These are phyloP conservation scores for Serranus cabrilla DNA, from an alignment of 2,797 vertebrate species.

Conservation along the genomic window DNA sequence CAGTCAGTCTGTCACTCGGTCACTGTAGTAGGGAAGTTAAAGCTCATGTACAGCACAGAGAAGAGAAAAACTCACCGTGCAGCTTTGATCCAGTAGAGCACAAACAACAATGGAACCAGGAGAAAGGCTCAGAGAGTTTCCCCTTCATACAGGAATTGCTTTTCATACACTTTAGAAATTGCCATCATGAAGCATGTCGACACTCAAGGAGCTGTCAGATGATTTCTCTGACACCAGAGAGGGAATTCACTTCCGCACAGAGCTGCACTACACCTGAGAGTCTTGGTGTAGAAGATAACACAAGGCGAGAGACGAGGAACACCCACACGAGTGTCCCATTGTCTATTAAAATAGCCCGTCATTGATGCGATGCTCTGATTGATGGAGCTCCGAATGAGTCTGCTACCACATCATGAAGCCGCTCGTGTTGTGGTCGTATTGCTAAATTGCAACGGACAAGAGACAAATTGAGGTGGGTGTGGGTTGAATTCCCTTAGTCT, in stretches of 20 bases:
- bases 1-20: background rate
- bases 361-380: background rate
- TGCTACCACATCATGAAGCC: conserved; percentile 2
- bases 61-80: conserved; percentile 22
- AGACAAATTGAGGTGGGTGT: conserved; percentile 47
- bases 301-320: background rate
- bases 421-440: conserved; percentile 22
- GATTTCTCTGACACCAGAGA: conserved; percentile 6
- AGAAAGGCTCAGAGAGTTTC: conserved; percentile 37
- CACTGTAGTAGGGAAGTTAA: background rate
- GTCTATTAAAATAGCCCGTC: conserved; percentile 15
- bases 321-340: background rate
- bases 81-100: conserved; percentile 29
- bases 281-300: background rate
- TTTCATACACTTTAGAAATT: conserved; percentile 28
- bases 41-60: background rate
- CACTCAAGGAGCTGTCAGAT: conserved; percentile 17
- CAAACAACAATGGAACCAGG: background rate
- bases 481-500: conserved; percentile 10
- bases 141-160: conserved; percentile 22
- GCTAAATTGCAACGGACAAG: conserved; percentile 20
- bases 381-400: conserved; percentile 3
- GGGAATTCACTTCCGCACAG: background rate
- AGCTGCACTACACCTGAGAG: background rate
- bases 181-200: background rate